Conservation (phyloP, 2,888 invertebrate genomes). For the Eledona agricola region DNA sequence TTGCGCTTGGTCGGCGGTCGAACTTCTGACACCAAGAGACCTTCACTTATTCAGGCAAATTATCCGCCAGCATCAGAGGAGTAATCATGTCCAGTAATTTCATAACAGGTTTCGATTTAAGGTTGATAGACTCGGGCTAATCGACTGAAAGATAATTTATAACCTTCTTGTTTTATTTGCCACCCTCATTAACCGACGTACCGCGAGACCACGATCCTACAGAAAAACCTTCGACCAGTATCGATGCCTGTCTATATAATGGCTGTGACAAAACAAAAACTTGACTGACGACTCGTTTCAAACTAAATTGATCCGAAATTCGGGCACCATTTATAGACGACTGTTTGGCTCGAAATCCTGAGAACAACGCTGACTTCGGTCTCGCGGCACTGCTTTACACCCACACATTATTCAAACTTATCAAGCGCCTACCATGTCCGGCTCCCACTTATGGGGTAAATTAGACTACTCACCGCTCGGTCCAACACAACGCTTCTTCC, state of each 20-base stretch:
- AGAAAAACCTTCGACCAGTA: slow-evolving; percentile 59
- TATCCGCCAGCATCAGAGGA: slow-evolving; percentile 57
- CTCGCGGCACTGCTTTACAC: slow-evolving; percentile 34
- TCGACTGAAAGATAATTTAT: slow-evolving; percentile 62
- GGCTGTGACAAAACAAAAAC: slow-evolving; percentile 62
- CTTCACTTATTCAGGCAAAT: slow-evolving; percentile 57
- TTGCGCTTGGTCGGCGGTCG: slow-evolving; percentile 30
- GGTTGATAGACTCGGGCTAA: slow-evolving; percentile 62
- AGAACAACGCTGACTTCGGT: slow-evolving; percentile 14
- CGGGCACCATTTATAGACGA: slow-evolving; percentile 44
- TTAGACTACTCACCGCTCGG: slow-evolving; percentile 76
- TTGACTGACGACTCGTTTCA: slow-evolving; percentile 57
- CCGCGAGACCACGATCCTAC: slow-evolving; percentile 50
- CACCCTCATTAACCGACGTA: slow-evolving; percentile 60
- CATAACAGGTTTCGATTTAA: slow-evolving; percentile 63
- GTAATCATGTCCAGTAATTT: slow-evolving; percentile 61
- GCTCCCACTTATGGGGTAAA: slow-evolving; percentile 41
- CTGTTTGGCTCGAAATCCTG: slow-evolving; percentile 16
- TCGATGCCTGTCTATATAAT: slow-evolving; percentile 60
- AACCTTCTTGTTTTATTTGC: slow-evolving; percentile 61
- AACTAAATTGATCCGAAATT: slow-evolving; percentile 57
- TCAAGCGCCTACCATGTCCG: slow-evolving; percentile 44
- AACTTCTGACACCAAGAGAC: slow-evolving; percentile 37
- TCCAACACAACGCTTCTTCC: slow-evolving; percentile 88
- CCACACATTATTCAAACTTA: slow-evolving; percentile 44